Evolutionary conservation across 1,140 invertebrate genomes (phyloP).

Genomic region (Panagrolaimus sp.): DNA sequence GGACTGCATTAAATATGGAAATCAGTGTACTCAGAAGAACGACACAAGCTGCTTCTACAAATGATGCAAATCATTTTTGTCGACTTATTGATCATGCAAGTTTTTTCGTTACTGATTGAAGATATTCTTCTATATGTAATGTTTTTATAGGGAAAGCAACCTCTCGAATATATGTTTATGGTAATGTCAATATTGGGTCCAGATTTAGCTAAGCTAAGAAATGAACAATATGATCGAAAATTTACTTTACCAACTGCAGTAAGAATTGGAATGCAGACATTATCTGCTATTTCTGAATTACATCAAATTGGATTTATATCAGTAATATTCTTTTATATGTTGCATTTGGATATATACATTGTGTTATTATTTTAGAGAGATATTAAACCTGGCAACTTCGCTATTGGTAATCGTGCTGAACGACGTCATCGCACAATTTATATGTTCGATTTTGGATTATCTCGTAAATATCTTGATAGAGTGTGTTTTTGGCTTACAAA

Average conservation of each 20-base stretch:
- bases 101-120: not conserved
- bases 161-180: conserved; percentile 31
- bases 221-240: conserved; percentile 32
- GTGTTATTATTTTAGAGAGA: not conserved
- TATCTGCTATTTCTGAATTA: conserved; percentile 25
- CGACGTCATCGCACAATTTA: conserved; percentile 14
- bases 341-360: not conserved
- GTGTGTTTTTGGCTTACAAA: conserved; percentile 63
- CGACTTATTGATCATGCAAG: conserved; percentile 7
- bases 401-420: conserved; percentile 21
- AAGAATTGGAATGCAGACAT: conserved; percentile 38
- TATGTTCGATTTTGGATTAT: conserved; percentile 28
- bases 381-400: conserved; percentile 45
- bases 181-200: conserved; percentile 42
- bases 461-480: conserved; percentile 18
- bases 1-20: conserved; percentile 40
- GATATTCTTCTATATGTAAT: no score
- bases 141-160: no score
- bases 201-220: conserved; percentile 42
- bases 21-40: conserved; percentile 27
- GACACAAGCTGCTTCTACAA: not conserved
- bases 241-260: conserved; percentile 39
- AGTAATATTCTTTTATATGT: conserved; percentile 24
- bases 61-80: conserved; percentile 23
- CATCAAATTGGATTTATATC: no score